A percentile compares a stretch with the other conserved stretches of the same genome.
Conservation (phyloP, 2,888 invertebrate genomes). For the Hirtodrosophila duncani region DNA sequence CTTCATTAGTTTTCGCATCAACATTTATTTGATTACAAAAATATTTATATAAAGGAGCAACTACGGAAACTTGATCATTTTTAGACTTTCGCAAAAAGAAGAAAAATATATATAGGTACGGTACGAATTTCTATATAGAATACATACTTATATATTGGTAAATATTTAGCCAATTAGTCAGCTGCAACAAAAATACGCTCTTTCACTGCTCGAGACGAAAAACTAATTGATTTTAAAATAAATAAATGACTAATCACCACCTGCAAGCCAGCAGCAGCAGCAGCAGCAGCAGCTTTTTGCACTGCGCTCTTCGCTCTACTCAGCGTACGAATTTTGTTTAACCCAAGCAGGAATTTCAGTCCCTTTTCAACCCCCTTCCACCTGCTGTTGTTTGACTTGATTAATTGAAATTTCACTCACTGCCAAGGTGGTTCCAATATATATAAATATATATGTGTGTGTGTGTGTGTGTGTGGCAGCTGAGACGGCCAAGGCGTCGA, state of each 20-base stretch:
- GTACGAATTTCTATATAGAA: no score
- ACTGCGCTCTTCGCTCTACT: no score
- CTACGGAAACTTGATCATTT: no score
- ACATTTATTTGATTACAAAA: constrained; percentile 7
- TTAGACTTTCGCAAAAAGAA: no score
- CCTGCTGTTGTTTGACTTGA: no score
- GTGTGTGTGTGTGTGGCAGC: constrained; percentile 12
- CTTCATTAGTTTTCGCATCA: constrained; percentile 45
- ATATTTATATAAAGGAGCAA: constrained; percentile 3
- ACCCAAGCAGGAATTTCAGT: constrained; percentile 15
- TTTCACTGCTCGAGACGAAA: constrained; percentile 47
- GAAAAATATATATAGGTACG: no score
- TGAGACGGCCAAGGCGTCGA: constrained; percentile 25
- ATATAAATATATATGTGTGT: constrained; percentile 7
- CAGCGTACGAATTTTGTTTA: no score
- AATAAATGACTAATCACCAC: constrained; percentile 71
- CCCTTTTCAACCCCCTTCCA: constrained; percentile 8
- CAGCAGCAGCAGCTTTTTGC: constrained; percentile 3
- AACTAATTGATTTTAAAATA: constrained; percentile 70
- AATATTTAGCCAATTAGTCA: constrained; percentile 46
- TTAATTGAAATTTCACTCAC: constrained; percentile 69
- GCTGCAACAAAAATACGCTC: constrained; percentile 19
- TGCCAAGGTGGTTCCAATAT: constrained; percentile 53
- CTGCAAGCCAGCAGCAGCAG: constrained; percentile 34
- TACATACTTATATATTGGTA: no score